A percentile compares a stretch with the other conserved stretches of the same genome.
Conservation (phyloP, 23 tunicate species). For the Styela clava region DNA sequence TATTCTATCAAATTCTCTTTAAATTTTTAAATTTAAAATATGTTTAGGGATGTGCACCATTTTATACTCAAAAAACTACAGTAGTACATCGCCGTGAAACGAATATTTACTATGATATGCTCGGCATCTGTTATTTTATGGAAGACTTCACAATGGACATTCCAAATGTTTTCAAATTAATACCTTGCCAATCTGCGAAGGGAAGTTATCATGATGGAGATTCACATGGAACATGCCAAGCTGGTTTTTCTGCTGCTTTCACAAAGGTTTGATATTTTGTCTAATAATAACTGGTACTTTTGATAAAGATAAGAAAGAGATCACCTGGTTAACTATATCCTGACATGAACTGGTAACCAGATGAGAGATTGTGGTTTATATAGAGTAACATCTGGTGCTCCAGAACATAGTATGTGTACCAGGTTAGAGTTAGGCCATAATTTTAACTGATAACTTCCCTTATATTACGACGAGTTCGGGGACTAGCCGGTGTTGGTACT, state of each 20-base stretch:
- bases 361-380: too few relatives aligned
- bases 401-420: too few relatives aligned
- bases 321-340: too few relatives aligned
- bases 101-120: constrained; percentile 32
- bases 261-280: constrained; percentile 42
- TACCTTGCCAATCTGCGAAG: constrained; percentile 35
- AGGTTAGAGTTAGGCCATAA: too few relatives aligned
- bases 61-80: constrained; percentile 37
- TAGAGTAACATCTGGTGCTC: too few relatives aligned
- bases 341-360: too few relatives aligned
- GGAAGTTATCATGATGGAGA: constrained; percentile 48
- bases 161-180: constrained; percentile 29
- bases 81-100: not conserved
- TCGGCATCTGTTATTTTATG: constrained; percentile 64
- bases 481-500: too few relatives aligned
- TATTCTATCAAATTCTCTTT: too few relatives aligned
- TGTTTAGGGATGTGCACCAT: constrained; percentile 87
- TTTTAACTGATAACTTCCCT: too few relatives aligned
- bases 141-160: constrained; percentile 41
- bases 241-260: constrained; percentile 76
- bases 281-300: not conserved
- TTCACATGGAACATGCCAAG: constrained; percentile 50
- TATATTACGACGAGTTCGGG: too few relatives aligned
- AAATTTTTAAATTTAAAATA: too few relatives aligned
- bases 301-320: too few relatives aligned